Percentiles rank a stretch among this genome's conserved stretches.
phyloP scores from a whole-genome alignment of 2,888 invertebrate genomes.

The Rotaria sp. region DNA sequence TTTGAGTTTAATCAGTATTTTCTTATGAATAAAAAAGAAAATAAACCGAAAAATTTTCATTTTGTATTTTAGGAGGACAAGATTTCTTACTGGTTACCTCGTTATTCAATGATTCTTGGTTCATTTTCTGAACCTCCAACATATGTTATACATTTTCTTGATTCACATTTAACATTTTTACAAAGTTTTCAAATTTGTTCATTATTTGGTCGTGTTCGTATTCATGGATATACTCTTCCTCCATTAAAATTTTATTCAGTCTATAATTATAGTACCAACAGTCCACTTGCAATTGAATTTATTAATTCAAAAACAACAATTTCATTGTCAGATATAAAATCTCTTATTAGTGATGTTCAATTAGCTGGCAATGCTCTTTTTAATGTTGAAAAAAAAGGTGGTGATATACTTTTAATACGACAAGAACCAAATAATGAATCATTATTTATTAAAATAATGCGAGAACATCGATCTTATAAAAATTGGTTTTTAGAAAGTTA shows the following conservation, averaged over 20 bases:
- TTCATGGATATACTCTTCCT: not conserved
- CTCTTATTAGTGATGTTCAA: not conserved
- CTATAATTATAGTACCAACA: not conserved
- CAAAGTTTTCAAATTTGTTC: not conserved
- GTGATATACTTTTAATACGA: not conserved
- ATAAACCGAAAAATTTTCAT: too few relatives aligned
- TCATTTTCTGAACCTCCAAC: not conserved
- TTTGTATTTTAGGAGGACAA: not conserved
- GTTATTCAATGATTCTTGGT: not conserved
- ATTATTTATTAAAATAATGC: not conserved
- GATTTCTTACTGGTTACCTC: not conserved
- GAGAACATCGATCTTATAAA: not conserved
- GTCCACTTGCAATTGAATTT: not conserved
- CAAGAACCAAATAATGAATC: not conserved
- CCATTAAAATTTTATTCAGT: not conserved
- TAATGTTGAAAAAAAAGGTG: not conserved
- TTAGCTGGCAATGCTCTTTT: not conserved
- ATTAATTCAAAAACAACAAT: not conserved
- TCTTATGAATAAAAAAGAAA: too few relatives aligned
- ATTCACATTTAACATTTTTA: not conserved
- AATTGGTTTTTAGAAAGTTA: not conserved
- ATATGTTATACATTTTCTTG: not conserved
- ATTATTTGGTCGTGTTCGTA: not conserved
- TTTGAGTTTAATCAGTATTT: too few relatives aligned
- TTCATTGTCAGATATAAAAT: not conserved